Conservation (phyloP, 2,797 vertebrate species). For the Periparus ater region DNA sequence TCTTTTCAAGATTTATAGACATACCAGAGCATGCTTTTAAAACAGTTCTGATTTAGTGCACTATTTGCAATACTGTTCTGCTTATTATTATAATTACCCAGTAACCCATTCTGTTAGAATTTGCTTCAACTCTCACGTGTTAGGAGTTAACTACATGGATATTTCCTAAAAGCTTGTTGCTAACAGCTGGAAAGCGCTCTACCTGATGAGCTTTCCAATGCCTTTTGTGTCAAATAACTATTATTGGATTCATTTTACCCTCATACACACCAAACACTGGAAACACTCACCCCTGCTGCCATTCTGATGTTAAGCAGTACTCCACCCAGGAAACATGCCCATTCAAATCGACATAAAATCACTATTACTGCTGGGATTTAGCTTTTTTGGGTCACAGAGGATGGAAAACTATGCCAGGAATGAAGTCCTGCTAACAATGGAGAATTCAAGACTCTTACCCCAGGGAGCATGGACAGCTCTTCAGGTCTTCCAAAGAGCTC, state of each 20-base stretch:
- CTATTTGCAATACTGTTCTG: background rate
- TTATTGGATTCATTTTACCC: background rate
- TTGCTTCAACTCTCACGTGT: background rate
- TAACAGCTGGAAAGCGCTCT: background rate
- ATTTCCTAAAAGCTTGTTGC: background rate
- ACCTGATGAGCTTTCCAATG: background rate
- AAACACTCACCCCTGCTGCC: background rate
- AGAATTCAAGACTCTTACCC: background rate
- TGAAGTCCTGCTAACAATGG: background rate
- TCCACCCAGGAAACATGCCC: background rate
- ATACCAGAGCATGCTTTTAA: background rate
- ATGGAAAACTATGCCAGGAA: background rate
- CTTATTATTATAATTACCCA: background rate
- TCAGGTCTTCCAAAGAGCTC: background rate
- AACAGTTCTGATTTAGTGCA: background rate
- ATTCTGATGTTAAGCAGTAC: background rate
- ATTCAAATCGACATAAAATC: background rate
- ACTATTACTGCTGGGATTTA: background rate
- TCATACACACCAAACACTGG: background rate
- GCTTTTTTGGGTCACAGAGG: background rate
- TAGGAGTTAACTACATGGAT: background rate
- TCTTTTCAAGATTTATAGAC: constrained; percentile 10
- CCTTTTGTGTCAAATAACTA: background rate
- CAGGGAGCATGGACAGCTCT: background rate
- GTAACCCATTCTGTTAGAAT: background rate